phyloP scores from a whole-genome alignment of 2,113 vertebrate species.

The Calyptommatus sinebrachiatus region DNA sequence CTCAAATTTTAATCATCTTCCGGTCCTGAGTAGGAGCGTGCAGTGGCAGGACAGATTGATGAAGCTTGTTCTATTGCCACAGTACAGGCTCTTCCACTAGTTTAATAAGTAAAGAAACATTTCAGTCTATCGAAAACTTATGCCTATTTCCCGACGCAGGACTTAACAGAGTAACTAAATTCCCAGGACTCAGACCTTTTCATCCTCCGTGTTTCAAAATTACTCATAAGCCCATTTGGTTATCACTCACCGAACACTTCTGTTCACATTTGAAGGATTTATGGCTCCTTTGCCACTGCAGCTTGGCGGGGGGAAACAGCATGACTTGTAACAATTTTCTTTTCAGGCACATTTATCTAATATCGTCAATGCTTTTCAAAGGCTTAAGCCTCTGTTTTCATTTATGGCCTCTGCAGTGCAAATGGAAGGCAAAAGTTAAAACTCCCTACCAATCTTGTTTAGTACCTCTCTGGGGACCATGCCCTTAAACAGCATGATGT shows the following conservation, averaged over 20 bases:
- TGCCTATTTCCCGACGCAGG: background rate
- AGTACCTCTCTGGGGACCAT: background rate
- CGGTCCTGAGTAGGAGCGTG: too few relatives aligned
- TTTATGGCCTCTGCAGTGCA: background rate
- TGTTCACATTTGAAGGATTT: background rate
- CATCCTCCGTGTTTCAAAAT: background rate
- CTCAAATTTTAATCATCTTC: too few relatives aligned
- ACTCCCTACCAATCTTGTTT: background rate
- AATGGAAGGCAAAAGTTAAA: background rate
- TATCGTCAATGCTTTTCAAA: background rate
- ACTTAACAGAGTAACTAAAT: background rate
- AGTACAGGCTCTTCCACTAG: too few relatives aligned
- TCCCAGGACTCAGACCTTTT: too few relatives aligned
- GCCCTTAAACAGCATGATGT: background rate
- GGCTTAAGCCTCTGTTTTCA: background rate
- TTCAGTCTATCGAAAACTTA: background rate
- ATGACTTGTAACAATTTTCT: background rate
- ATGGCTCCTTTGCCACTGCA: background rate
- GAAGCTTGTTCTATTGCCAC: too few relatives aligned
- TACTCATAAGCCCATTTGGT: background rate
- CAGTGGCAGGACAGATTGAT: too few relatives aligned
- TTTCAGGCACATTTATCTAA: background rate
- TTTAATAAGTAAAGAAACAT: background rate
- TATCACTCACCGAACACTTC: background rate
- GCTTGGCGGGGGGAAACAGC: background rate